Conservation (phyloP, 37 sponge, comb jelly and placozoan species). For the Halisarca cf. caerulea region DNA sequence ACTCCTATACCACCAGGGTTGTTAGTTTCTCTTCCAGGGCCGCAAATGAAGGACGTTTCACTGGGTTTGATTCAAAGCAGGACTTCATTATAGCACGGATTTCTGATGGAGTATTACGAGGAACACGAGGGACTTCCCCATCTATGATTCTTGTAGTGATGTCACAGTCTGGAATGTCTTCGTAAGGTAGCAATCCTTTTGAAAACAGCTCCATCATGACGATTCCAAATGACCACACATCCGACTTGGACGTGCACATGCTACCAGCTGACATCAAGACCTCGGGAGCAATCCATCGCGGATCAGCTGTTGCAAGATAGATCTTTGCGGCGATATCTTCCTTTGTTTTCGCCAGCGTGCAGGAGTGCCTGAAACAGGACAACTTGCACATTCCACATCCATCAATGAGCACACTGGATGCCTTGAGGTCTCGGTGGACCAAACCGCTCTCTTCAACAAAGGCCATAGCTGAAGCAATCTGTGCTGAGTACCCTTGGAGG, state of each 20-base stretch:
- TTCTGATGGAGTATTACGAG: background rate
- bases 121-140: background rate
- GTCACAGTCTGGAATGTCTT: background rate
- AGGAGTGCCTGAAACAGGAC: background rate
- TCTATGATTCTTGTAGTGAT: background rate
- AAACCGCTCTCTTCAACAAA: background rate
- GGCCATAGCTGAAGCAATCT: slow-evolving; percentile 13
- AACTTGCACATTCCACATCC: background rate
- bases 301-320: background rate
- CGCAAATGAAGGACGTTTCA: background rate
- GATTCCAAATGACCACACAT: slow-evolving; percentile 29
- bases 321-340: background rate
- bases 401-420: background rate
- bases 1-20: background rate
- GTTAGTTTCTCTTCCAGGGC: background rate
- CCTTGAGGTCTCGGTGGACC: slow-evolving; percentile 5
- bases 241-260: slow-evolving; percentile 7
- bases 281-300: slow-evolving; percentile 21
- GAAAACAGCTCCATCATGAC: background rate
- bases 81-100: background rate
- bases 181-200: background rate
- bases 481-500: background rate
- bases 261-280: background rate
- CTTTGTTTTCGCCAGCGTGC: background rate
- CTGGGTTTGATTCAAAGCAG: background rate